Percentiles rank a stretch among this genome's conserved stretches.
phyloP scores from a whole-genome alignment of 2,888 invertebrate genomes.

The Silvanus unidentatus region DNA sequence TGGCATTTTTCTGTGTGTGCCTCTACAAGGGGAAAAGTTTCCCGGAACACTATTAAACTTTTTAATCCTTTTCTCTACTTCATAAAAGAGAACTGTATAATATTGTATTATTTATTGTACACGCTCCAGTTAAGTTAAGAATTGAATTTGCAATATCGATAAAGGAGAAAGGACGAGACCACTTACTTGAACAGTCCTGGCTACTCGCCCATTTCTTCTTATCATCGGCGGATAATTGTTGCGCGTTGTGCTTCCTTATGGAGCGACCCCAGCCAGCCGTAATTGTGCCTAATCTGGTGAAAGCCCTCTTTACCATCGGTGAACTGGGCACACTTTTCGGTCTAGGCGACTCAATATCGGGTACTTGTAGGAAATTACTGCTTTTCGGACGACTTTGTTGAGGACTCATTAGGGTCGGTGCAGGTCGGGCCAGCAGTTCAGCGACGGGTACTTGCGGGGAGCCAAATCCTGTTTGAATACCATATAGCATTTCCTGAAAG shows the following conservation, averaged over 20 bases:
- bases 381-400: conserved; percentile 82
- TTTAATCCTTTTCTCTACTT: too few species aligned
- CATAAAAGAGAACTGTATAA: too few species aligned
- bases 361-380: conserved; percentile 83
- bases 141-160: too few species aligned
- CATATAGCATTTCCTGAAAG: conserved; percentile 92
- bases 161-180: neutral
- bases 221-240: conserved; percentile 78
- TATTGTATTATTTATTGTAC: too few species aligned
- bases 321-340: conserved; percentile 92
- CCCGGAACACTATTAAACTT: too few species aligned
- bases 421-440: conserved; percentile 77
- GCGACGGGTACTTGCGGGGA: conserved; percentile 91
- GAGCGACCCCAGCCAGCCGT: conserved; percentile 88
- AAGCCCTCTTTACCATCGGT: conserved; percentile 89
- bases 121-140: too few species aligned
- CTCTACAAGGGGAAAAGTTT: too few species aligned
- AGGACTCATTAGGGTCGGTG: conserved; percentile 79
- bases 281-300: conserved; percentile 83
- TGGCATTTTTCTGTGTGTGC: too few species aligned
- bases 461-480: conserved; percentile 88
- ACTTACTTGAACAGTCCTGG: conserved; percentile 86
- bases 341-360: conserved; percentile 81
- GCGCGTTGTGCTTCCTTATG: conserved; percentile 76
- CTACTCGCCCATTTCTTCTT: conserved; percentile 85